Evolutionary conservation across 2,888 invertebrate species (phyloP).

Genomic region (Brenthis ino): DNA sequence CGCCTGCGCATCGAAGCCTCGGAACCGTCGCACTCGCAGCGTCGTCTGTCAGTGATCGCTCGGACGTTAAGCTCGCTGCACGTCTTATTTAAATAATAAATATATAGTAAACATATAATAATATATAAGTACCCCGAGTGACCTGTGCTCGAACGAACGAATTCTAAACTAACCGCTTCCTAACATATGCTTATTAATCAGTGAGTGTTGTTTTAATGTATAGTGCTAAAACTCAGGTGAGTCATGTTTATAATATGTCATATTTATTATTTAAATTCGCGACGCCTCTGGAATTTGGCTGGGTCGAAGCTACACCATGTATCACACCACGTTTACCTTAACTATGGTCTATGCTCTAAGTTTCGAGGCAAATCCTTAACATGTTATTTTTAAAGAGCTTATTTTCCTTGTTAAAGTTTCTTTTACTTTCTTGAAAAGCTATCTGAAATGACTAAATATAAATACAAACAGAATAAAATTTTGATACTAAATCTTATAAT

Average conservation of each 20-base stretch:
- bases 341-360: too few species aligned
- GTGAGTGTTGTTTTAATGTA: conserved; percentile 26
- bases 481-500: too few species aligned
- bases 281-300: conserved; percentile 29
- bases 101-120: conserved; percentile 46
- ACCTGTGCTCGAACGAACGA: conserved; percentile 72
- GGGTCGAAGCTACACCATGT: neutral
- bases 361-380: neutral
- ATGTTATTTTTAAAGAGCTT: too few species aligned
- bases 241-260: conserved; percentile 42
- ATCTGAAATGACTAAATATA: too few species aligned
- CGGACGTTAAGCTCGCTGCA: conserved; percentile 64
- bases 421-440: too few species aligned
- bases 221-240: conserved; percentile 56
- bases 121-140: conserved; percentile 61
- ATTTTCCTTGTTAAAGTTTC: too few species aligned
- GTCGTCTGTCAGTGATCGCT: conserved; percentile 66
- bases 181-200: neutral
- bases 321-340: too few species aligned
- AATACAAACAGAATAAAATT: too few species aligned
- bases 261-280: conserved; percentile 33
- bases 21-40: conserved; percentile 24
- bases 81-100: conserved; percentile 52
- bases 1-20: conserved; percentile 42
- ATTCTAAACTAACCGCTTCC: neutral